Base-by-base conservation (phyloP, 2,113 vertebrate species). In the Meriones unguiculatus region DNA sequence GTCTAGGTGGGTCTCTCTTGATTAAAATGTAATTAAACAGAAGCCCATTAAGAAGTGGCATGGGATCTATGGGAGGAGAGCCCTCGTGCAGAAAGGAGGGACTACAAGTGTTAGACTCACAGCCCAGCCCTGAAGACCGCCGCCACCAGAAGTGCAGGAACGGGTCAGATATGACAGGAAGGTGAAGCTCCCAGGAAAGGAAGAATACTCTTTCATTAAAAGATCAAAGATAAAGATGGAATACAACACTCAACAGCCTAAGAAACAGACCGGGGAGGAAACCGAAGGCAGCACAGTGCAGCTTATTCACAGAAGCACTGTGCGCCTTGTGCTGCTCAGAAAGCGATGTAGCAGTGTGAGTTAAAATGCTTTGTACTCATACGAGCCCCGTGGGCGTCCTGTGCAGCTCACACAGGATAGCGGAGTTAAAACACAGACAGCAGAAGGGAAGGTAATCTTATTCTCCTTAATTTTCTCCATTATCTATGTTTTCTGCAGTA, bases 401-500 rank as follows among this genome's bases (percentile, higher is more conserved):
- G 12, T 67, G 6, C 35, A n/a, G 78, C 75, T 8, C 7, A 38
- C 38, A 57, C 32, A 77, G 32, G 69, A 52, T 14, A 70, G 17
- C 25, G 5, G 92, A 76, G 30, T 95, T 80, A 85, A 88, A 90
- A 82, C 25, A n/a, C 32, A 72, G 92, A 50, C 13, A 20, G 25
- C 9, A 67, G 24, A 20, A 90, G 89, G 82, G 41, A 86, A 52
- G 32, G 5, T 67, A 85, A 57, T 80, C 81, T 46, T 89, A 57
- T 90, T 87, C 73, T 84, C 91, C 62, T 64, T 20, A 59, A 41
- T 77, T 90, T 96, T 72, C 81, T 93, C 20, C 41, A 93, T 86
- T 93, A 52, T 67, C 76, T 84, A 11, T 84, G 41, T 95, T 89
- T 90, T 89, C 38, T 77, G 59, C 95, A 91, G n/a, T 70, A 69